Evolutionary conservation across 1,140 invertebrate genomes (phyloP).

Genomic region (Drosophila orosa): DNA sequence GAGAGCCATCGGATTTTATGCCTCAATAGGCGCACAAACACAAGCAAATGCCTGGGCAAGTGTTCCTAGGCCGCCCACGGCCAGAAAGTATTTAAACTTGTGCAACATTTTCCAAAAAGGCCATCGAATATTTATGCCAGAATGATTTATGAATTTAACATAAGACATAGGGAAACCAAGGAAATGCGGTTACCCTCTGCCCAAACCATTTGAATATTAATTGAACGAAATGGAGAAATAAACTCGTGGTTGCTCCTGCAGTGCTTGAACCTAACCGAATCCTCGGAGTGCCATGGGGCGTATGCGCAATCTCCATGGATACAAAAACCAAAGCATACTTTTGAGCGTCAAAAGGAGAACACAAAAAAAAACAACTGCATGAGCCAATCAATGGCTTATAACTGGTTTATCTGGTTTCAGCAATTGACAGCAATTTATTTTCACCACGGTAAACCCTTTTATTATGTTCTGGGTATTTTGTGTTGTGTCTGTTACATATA

Average conservation of each 20-base stretch:
- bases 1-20: constrained; percentile 42
- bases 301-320: constrained; percentile 29
- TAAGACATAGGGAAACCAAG: constrained; percentile 25
- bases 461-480: background rate
- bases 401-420: constrained; percentile 23
- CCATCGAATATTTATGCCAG: constrained; percentile 56
- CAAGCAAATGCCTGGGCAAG: constrained; percentile 5
- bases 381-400: constrained; percentile 25
- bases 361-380: background rate
- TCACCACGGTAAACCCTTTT: background rate
- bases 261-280: background rate
- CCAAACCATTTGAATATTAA: constrained; percentile 31
- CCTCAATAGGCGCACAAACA: constrained; percentile 46
- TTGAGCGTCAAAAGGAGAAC: constrained; percentile 11
- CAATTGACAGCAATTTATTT: constrained; percentile 10
- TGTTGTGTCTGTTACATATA: background rate
- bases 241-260: background rate
- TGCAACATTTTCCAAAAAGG: constrained; percentile 51
- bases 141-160: constrained; percentile 65
- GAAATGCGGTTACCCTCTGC: constrained; percentile 25
- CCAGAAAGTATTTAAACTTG: constrained; percentile 63
- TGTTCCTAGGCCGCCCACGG: background rate
- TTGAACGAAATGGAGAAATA: constrained; percentile 23
- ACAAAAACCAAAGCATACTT: constrained; percentile 38
- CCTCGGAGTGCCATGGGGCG: constrained; percentile 16